Evolutionary conservation across 2,113 vertebrate species (phyloP).

Genomic region (Dipodomys ordii): DNA sequence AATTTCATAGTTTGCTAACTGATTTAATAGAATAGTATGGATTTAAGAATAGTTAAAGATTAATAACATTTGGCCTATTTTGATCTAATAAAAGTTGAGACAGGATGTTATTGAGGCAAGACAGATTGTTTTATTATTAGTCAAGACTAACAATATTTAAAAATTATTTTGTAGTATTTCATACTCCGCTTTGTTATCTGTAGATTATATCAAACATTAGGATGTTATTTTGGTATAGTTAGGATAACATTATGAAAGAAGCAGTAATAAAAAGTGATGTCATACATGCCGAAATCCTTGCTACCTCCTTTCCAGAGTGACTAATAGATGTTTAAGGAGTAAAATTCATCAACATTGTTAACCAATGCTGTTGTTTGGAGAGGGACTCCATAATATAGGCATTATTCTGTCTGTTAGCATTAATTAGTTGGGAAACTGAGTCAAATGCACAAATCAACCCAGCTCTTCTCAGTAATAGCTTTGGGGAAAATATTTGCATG

Average conservation of each 20-base stretch:
- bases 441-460: background rate
- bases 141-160: background rate
- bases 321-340: background rate
- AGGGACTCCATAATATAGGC: background rate
- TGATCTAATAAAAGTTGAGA: background rate
- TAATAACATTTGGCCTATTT: constrained; percentile 11
- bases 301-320: background rate
- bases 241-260: background rate
- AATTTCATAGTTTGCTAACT: background rate
- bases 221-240: background rate
- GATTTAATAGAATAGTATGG: background rate
- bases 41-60: background rate
- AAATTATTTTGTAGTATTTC: background rate
- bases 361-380: background rate
- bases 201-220: background rate
- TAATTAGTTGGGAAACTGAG: background rate
- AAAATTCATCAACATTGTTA: background rate
- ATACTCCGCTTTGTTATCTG: background rate
- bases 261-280: background rate
- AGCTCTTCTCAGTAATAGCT: background rate
- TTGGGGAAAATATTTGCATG: background rate
- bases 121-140: background rate
- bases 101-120: background rate
- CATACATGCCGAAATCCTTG: background rate
- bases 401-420: background rate